Evolutionary conservation across 2,113 vertebrate genomes (phyloP), one percentile per base, ranked within the genome.

Genomic region (Sinosuthora webbiana): DNA sequence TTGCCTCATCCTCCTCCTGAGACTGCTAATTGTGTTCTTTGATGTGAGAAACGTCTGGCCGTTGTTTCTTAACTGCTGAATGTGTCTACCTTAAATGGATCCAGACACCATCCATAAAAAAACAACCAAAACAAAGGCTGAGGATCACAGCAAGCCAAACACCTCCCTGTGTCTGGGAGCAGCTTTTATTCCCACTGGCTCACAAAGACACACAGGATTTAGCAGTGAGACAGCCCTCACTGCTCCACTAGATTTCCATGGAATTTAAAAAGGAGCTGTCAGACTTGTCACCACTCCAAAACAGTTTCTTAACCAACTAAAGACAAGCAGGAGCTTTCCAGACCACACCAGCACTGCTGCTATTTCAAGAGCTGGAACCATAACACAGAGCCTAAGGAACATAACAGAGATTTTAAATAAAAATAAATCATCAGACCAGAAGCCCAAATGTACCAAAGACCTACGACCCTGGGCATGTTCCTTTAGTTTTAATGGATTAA

Each of bases 31-130:
- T 9, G 21, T 1, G 14, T 17, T 67, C 24, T 56, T 21, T 11
- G 17, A 10, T 10, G 11, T 20, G 44, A 55, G 62, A 49, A 74
- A 33, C 0, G 2, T 6, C 82, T 35, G 42, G 20, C 19, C 11
- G 31, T 15, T 16, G 18, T 7, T 55, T 25, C 16, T 52, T 33
- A 83, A 37, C 45, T 41, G 45, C 44, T 63, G 39, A 42, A 33
- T 7, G 31, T 0, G 15, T 20, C 53, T 39, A 15, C 6, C 50
- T 35, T 9, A 8, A 74, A 42, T 0, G 11, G 13, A 37, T 35
- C 16, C 62, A 53, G 53, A 21, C 69, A 33, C 27, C 62, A 55
- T 2, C 22, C 70, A 50, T 24, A 65, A 81, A 12, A 83, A 44
- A 45, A 15, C 9, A 39, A 31, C 6, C 6, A 33, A 39, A 20